These are phyloP conservation scores for Apodemus speciosus DNA, from an alignment of 2,113 vertebrate species.

Conservation along the genomic window DNA sequence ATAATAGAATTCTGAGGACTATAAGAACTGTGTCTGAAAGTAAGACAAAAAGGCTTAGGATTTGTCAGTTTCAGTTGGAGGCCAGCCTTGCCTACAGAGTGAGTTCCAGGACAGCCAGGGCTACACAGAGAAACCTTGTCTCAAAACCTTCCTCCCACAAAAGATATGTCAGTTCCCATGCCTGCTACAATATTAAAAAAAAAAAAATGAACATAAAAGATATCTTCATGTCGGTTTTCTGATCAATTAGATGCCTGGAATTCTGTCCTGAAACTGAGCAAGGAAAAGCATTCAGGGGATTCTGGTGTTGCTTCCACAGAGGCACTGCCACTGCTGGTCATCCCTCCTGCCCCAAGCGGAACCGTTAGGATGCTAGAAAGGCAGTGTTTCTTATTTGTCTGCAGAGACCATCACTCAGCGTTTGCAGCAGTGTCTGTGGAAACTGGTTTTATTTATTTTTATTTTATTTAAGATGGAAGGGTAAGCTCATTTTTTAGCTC, in stretches of 20 bases:
- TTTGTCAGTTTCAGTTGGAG: background rate
- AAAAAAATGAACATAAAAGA: too few relatives aligned
- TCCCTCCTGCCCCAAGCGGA: background rate
- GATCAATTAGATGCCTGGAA: constrained; percentile 27
- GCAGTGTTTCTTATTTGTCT: constrained; percentile 53
- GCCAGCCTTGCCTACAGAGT: too few relatives aligned
- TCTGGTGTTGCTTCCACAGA: constrained; percentile 44
- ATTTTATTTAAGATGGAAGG: constrained; percentile 27
- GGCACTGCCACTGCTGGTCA: constrained; percentile 40
- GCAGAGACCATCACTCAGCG: constrained; percentile 32
- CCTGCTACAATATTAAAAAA: constrained; percentile 36
- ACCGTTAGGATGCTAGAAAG: constrained; percentile 46
- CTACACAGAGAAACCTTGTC: too few relatives aligned
- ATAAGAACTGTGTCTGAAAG: constrained; percentile 28
- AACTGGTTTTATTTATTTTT: constrained; percentile 60
- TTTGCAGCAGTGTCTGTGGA: constrained; percentile 59
- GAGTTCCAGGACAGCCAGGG: too few relatives aligned
- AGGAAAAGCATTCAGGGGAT: background rate
- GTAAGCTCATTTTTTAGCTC: constrained; percentile 87
- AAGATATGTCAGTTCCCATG: background rate
- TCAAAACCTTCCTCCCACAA: too few relatives aligned
- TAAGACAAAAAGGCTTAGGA: background rate
- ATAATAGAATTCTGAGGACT: background rate
- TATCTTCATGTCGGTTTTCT: constrained; percentile 18
- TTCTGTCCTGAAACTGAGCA: constrained; percentile 58